Base-by-base conservation (phyloP, 2,888 invertebrate genomes). In the Patella pellucida region DNA sequence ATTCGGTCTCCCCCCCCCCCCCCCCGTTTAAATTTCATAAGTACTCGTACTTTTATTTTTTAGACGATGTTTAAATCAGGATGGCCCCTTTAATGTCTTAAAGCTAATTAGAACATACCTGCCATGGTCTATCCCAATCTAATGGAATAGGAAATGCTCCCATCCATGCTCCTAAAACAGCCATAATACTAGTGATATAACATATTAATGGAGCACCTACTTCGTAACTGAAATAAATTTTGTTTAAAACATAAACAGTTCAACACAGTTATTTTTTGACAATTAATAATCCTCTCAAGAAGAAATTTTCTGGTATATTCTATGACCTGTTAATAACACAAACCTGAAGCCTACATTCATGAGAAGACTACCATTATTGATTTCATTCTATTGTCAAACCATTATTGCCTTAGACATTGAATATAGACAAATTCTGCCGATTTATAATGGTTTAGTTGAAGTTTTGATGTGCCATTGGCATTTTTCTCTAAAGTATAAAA, bases 121-220 rank as follows among this genome's bases (percentile, higher is more conserved):
- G 97, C 96, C 96, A 97, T 0, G 95, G 95, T 71, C 94, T 93
- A 90, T 96, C 95, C 97, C 97, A 97, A 89, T 97, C 97, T 52
- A 97, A 91, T 0, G 97, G 97, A 81, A 97, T 95, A 1, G 95
- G 95, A 76, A 95, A 93, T 3, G 96, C 95, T 9, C 96, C 96
- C 1, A 95, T 86, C 96, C 96, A 97, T 7, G 95, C 94, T 3
- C 96, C 96, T 52, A 95, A 90, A 15, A 96, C 41, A 54, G 88
- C 85, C 19, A 86, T 81, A 14, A 87, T 73, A 54, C 79, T 74
- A 16, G 83, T 81, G 2, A 81, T 75, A 69, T 80, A 84, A 1
- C 85, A 81, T 7, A 84, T 79, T 11, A 79, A 82, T 76, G 87
- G 86, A 52, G 76, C 62, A 16, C 84, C 85, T 12, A 82, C 52